A percentile compares a stretch with the other conserved stretches of the same genome.
phyloP scores from a whole-genome alignment of 2,888 invertebrate genomes.

The Hanleya hanleyi region DNA sequence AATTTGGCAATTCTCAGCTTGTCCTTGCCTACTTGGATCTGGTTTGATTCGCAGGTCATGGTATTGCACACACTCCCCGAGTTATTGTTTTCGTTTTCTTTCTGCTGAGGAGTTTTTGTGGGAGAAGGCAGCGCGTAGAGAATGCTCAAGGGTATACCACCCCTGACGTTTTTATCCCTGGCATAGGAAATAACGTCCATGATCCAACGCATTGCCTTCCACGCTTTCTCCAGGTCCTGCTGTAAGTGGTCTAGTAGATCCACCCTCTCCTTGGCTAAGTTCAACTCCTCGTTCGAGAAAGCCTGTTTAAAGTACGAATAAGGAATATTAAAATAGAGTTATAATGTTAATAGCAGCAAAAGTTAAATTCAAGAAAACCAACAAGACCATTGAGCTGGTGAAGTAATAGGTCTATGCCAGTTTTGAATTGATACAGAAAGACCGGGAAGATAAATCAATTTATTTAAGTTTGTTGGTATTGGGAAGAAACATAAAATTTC shows the following conservation, averaged over 20 bases:
- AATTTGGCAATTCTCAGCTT: slow-evolving; percentile 65
- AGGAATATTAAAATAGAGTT: neutral
- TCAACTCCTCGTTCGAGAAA: slow-evolving; percentile 91
- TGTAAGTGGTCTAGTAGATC: slow-evolving; percentile 89
- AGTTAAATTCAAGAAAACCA: neutral
- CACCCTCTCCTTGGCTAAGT: slow-evolving; percentile 88
- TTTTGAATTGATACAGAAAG: too few species aligned
- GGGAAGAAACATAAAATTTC: too few species aligned
- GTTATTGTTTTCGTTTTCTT: slow-evolving; percentile 50
- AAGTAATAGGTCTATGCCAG: too few species aligned
- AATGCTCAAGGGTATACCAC: slow-evolving; percentile 71
- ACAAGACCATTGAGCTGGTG: too few species aligned
- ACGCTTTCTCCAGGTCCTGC: slow-evolving; percentile 87
- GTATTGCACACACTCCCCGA: slow-evolving; percentile 39
- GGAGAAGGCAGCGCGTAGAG: slow-evolving; percentile 47
- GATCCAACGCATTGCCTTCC: slow-evolving; percentile 97
- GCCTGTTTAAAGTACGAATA: slow-evolving; percentile 76
- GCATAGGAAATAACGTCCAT: slow-evolving; percentile 96
- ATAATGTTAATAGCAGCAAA: neutral
- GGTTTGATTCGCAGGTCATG: slow-evolving; percentile 51
- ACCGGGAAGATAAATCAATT: too few species aligned
- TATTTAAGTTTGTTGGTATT: too few species aligned
- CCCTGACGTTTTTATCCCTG: slow-evolving; percentile 80
- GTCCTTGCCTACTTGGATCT: slow-evolving; percentile 64
- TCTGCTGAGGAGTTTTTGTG: slow-evolving; percentile 34